Evolutionary conservation across 92 coral and sea anemone species (phyloP).

Genomic region (Heteractis magnifica): DNA sequence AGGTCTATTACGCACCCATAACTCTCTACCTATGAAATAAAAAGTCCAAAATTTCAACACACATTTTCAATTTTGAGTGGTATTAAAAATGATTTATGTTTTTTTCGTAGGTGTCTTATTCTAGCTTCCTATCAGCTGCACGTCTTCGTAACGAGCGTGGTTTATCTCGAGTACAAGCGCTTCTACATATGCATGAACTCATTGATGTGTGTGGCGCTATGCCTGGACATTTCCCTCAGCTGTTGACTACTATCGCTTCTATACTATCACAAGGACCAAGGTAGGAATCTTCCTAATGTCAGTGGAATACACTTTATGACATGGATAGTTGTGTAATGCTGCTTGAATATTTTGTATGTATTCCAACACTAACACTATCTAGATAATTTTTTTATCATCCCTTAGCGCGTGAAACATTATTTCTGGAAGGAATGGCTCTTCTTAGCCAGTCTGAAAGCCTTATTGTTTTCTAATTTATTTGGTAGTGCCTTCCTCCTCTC

Average conservation of each 20-base stretch:
- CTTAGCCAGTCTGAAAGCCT: no score
- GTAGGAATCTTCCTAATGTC: conserved; percentile 25
- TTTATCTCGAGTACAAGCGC: conserved; percentile 77
- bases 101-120: conserved; percentile 69
- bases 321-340: no score
- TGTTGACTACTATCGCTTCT: conserved; percentile 79
- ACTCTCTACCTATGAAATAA: no score
- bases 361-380: no score
- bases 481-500: neutral
- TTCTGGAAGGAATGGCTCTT: no score
- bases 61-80: neutral
- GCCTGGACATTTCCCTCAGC: conserved; percentile 68
- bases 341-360: no score
- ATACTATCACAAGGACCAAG: conserved; percentile 84
- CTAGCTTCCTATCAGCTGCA: conserved; percentile 88
- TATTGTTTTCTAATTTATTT: neutral
- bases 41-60: no score
- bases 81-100: neutral
- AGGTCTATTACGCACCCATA: no score
- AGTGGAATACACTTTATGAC: no score
- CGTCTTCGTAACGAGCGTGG: conserved; percentile 91
- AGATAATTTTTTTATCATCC: no score
- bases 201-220: conserved; percentile 58
- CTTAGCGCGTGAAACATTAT: no score
- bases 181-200: conserved; percentile 76